Percentiles rank a stretch among this genome's conserved stretches.
Evolutionary conservation across 2,113 vertebrate species (phyloP).

Genomic region (Colinus virginianus): DNA sequence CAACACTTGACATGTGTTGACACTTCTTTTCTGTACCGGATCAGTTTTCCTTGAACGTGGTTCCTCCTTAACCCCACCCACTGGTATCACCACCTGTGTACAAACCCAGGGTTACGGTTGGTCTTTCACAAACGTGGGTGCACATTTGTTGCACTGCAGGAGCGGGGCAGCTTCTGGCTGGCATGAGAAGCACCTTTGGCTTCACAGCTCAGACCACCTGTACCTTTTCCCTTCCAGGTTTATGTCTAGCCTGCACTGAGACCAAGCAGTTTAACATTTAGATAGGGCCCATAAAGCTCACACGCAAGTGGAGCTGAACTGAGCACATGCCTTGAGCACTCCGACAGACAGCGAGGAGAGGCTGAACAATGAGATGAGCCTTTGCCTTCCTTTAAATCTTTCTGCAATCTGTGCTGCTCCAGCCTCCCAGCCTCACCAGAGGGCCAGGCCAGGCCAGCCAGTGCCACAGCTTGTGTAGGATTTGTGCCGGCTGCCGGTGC

Average conservation of each 20-base stretch:
- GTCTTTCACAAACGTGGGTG: not conserved
- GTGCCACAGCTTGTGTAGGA: not conserved
- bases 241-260: not conserved
- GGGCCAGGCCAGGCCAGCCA: accelerated
- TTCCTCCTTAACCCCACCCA: slow-evolving; percentile 43
- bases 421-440: not conserved
- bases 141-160: not conserved
- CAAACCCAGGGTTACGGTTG: not conserved
- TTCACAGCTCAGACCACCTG: not conserved
- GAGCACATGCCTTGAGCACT: accelerated
- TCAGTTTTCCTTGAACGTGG: slow-evolving; percentile 19
- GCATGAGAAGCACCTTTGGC: not conserved
- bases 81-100: not conserved
- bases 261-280: not conserved
- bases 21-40: slow-evolving; percentile 25
- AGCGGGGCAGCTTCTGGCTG: not conserved
- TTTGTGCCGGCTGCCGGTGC: not conserved
- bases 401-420: not conserved
- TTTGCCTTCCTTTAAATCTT: not conserved
- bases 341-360: accelerated
- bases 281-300: not conserved
- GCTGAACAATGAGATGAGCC: not conserved
- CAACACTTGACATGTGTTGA: slow-evolving; percentile 49
- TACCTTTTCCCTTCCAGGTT: not conserved
- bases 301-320: not conserved